A percentile compares a stretch with the other conserved stretches of the same genome.
Evolutionary conservation across 1,140 invertebrate species (phyloP).

Genomic region (Halictus rubicundus): DNA sequence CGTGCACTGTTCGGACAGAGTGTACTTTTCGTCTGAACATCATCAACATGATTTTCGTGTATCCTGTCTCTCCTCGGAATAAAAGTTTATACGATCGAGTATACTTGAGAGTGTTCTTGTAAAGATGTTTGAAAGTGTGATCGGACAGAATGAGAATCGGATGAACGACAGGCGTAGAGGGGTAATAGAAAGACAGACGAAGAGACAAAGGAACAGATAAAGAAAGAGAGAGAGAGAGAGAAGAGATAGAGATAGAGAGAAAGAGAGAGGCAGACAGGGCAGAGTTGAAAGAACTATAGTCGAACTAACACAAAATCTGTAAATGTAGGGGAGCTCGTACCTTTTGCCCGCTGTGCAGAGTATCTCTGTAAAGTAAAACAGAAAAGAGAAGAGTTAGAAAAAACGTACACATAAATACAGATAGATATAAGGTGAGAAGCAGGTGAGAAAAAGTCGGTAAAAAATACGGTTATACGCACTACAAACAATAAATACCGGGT

Average conservation of each 20-base stretch:
- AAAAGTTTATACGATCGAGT: neutral
- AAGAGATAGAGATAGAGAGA: slow-evolving; percentile 22
- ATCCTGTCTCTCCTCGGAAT: too few relatives aligned
- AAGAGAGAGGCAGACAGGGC: slow-evolving; percentile 23
- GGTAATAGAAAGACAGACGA: neutral
- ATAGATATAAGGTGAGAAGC: slow-evolving; percentile 59
- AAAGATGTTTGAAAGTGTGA: slow-evolving; percentile 27
- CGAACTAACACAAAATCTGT: slow-evolving; percentile 15
- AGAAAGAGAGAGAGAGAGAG: neutral
- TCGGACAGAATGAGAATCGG: neutral
- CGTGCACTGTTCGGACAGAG: too few relatives aligned
- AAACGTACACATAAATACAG: slow-evolving; percentile 70
- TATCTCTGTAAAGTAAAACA: slow-evolving; percentile 80
- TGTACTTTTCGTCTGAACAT: too few relatives aligned
- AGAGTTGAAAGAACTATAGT: slow-evolving; percentile 18
- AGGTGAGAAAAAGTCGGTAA: slow-evolving; percentile 21
- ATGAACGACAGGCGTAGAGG: neutral
- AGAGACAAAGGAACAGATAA: neutral
- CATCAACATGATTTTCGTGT: too few relatives aligned
- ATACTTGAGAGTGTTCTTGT: neutral
- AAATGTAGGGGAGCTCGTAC: slow-evolving; percentile 71
- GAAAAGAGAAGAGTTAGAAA: slow-evolving; percentile 78
- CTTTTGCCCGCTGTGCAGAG: slow-evolving; percentile 79
- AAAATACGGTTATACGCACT: neutral
- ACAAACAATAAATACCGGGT: slow-evolving; percentile 6